A percentile compares a stretch with the other conserved stretches of the same genome.
These are phyloP conservation scores for Calidris pygmaea DNA, from an alignment of 2,113 vertebrate genomes.

Conservation along the genomic window DNA sequence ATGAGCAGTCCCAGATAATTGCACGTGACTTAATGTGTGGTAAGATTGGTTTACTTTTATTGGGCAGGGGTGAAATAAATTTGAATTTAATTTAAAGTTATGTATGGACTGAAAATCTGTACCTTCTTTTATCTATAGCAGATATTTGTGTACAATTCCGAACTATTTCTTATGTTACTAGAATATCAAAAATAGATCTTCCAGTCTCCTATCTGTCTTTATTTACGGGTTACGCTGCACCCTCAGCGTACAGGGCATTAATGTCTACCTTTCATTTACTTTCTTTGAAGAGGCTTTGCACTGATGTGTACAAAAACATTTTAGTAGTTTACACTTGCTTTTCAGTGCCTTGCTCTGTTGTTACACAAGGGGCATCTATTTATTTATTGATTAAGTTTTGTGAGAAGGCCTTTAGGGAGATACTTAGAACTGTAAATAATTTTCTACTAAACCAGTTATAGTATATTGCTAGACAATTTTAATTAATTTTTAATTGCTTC, in stretches of 20 bases:
- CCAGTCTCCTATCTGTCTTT: background rate
- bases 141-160: background rate
- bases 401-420: background rate
- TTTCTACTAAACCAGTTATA: background rate
- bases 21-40: background rate
- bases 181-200: background rate
- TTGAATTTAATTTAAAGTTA: background rate
- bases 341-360: background rate
- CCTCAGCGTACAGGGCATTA: background rate
- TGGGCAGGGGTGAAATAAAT: background rate
- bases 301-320: background rate
- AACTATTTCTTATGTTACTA: background rate
- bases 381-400: background rate
- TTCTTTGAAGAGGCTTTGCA: background rate
- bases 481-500: constrained; percentile 2
- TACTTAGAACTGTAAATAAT: background rate
- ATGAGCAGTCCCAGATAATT: background rate
- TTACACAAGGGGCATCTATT: background rate
- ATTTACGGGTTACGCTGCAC: background rate
- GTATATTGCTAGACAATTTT: background rate
- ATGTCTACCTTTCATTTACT: background rate
- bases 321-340: background rate
- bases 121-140: background rate
- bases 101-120: background rate
- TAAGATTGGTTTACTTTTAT: background rate